Evolutionary conservation across 2,888 invertebrate species (phyloP), one percentile per base, ranked within the genome.

Genomic region (Sphaerophoria rueppellii): DNA sequence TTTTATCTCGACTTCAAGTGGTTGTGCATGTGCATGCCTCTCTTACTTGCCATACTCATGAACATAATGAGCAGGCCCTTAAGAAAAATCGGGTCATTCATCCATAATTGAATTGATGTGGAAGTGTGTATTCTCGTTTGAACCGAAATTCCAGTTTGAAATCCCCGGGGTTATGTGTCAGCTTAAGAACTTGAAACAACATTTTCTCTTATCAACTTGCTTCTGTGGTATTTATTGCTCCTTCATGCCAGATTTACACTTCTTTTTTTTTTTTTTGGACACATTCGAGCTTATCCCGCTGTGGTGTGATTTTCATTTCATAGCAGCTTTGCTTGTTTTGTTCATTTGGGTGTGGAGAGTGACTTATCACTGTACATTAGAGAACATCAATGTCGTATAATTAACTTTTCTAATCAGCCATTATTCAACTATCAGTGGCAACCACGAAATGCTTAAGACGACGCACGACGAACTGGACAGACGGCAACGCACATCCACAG

Each of bases 101-200:
- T 54, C 58, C 71, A 78, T 73, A 78, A 82, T 73, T 82, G 73
- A 78, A 24, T 63, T 77, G 60, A 73, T 69, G 69, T 67, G 70
- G 69, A 63, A 73, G 50, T 73, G 69, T 48, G 54, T 65, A 2
- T 24, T 24, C 24, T 65, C n/a, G 6, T 34, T 48, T 58, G 63
- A 35, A 76, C 11, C 52, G 32, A 70, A 79, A 80, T 57, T 69
- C 50, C 73, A 52, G 63, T 75, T 55, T 70, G 24, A 50, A 70
- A 9, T 61, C 50, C 67, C 61, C 48, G 70, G 57, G 69, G 67
- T 54, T 60, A 72, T 67, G 40, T 67, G 67, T 67, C 54, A 67
- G 63, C 5, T 63, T 9, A 63, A 9, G 54, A 32, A 4, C 54
- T 67, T 34, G 40, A 50, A 60, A 50, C 14, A 5, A n/a, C 14